Evolutionary conservation across 1,140 invertebrate genomes (phyloP).

Genomic region (Maconellicoccus hirsutus): DNA sequence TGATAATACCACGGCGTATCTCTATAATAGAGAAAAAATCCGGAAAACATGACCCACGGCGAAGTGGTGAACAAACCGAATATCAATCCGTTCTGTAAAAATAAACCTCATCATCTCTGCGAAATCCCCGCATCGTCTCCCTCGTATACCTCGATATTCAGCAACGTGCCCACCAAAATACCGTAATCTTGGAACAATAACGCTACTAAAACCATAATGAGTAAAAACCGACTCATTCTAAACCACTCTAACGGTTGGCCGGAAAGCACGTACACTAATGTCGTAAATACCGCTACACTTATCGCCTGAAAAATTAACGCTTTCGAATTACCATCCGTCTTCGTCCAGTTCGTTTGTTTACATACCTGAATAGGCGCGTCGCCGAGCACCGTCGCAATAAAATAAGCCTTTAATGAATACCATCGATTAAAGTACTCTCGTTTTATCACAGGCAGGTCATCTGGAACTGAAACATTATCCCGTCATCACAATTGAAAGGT

Average conservation of each 20-base stretch:
- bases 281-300: slow-evolving; percentile 13
- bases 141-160: slow-evolving; percentile 36
- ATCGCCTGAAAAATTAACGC: too few relatives aligned
- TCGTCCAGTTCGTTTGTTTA: too few relatives aligned
- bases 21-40: slow-evolving; percentile 75
- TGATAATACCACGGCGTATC: slow-evolving; percentile 66
- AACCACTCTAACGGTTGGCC: slow-evolving; percentile 59
- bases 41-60: slow-evolving; percentile 77
- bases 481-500: too few relatives aligned
- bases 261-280: slow-evolving; percentile 24
- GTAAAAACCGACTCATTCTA: slow-evolving; percentile 75
- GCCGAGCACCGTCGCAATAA: slow-evolving; percentile 68
- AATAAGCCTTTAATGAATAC: slow-evolving; percentile 85
- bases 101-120: not conserved
- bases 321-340: too few relatives aligned
- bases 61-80: slow-evolving; percentile 72
- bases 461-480: slow-evolving; percentile 56
- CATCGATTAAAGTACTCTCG: slow-evolving; percentile 86
- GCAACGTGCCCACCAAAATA: slow-evolving; percentile 79
- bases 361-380: slow-evolving; percentile 70
- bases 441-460: slow-evolving; percentile 68
- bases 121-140: too few relatives aligned
- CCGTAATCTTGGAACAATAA: slow-evolving; percentile 86
- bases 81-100: slow-evolving; percentile 58
- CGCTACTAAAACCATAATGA: slow-evolving; percentile 76